A percentile compares a stretch with the other conserved stretches of the same genome.
Evolutionary conservation across 2,113 vertebrate genomes (phyloP).

Genomic region (Planiliza haematocheilus): DNA sequence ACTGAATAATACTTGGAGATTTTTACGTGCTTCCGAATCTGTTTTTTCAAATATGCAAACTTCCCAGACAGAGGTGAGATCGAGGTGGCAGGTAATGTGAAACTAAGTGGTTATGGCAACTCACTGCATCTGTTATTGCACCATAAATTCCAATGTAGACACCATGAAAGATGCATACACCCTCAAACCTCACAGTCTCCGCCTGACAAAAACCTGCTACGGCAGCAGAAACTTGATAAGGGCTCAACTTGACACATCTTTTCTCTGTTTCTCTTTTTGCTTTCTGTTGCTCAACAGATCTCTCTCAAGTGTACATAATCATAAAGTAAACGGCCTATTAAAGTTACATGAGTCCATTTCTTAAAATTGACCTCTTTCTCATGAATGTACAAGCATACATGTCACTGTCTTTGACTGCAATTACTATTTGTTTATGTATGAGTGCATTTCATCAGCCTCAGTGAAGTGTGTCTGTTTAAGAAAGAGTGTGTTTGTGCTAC

Average conservation of each 20-base stretch:
- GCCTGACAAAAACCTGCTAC: constrained; percentile 60
- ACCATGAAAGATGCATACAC: constrained; percentile 3
- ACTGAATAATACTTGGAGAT: background rate
- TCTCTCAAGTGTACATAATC: constrained; percentile 14
- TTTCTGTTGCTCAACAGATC: constrained; percentile 32
- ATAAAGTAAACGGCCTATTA: background rate
- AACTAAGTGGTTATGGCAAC: constrained; percentile 30
- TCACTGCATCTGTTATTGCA: constrained; percentile 11
- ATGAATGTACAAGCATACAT: background rate
- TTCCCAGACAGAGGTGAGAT: constrained; percentile 2
- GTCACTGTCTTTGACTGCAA: background rate
- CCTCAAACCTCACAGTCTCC: constrained; percentile 27
- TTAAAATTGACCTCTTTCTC: background rate
- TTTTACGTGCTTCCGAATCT: background rate
- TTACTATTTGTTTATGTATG: constrained; percentile 35
- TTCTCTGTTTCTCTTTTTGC: background rate
- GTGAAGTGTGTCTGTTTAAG: background rate
- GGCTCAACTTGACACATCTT: constrained; percentile 55
- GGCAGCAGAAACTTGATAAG: constrained; percentile 61
- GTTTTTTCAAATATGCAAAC: constrained; percentile 7
- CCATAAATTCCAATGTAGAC: constrained; percentile 1
- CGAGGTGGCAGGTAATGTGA: constrained; percentile 27
- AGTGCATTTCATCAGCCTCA: constrained; percentile 11
- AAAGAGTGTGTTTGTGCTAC: constrained; percentile 14
- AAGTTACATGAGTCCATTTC: background rate